Percentiles rank a stretch among this genome's conserved stretches.
These are phyloP conservation scores for Capreolus pygargus DNA, from an alignment of 2,113 vertebrate species.

Conservation along the genomic window DNA sequence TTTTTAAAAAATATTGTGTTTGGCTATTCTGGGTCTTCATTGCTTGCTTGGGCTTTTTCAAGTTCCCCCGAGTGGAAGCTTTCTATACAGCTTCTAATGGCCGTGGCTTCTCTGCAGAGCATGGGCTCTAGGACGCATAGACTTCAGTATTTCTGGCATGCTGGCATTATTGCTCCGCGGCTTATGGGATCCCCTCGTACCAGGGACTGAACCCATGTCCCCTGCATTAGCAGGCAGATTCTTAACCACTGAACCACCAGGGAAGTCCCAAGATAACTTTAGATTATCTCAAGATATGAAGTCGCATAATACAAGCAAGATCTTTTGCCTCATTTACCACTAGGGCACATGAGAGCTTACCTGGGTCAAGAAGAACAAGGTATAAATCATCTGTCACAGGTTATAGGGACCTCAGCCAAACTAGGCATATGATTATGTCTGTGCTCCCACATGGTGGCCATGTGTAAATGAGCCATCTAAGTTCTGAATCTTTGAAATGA, in stretches of 20 bases:
- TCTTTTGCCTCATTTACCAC: neutral
- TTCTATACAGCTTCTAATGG: neutral
- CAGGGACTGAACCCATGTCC: neutral
- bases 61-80: rapidly evolving
- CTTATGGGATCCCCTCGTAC: neutral
- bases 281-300: neutral
- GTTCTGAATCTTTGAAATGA: neutral
- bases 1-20: neutral
- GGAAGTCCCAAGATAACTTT: neutral
- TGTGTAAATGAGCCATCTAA: neutral
- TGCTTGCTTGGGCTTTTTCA: neutral
- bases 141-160: neutral
- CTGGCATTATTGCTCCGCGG: neutral
- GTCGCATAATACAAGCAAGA: neutral
- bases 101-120: neutral
- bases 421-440: too few species aligned
- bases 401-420: neutral
- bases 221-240: neutral
- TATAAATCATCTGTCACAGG: neutral
- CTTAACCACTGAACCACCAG: neutral
- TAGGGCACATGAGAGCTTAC: too few species aligned
- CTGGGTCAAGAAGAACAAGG: neutral
- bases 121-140: neutral
- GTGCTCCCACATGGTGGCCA: neutral
- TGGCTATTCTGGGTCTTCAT: neutral